phyloP scores from a whole-genome alignment of 1,140 invertebrate species.

The Tetranychus cinnabarinus region DNA sequence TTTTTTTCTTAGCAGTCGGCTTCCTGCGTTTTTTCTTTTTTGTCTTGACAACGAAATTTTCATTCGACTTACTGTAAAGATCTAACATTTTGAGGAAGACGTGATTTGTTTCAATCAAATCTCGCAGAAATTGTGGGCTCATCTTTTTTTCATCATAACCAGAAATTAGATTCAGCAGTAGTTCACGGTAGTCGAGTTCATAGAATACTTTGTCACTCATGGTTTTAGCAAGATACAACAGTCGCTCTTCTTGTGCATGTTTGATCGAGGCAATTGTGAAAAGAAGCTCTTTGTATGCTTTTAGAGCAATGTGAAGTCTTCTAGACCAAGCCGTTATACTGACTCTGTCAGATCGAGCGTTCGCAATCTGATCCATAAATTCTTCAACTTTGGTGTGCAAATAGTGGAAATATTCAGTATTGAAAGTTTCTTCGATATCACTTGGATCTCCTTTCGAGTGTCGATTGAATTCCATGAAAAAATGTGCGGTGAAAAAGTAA shows the following conservation, averaged over 20 bases:
- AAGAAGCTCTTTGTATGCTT: slow-evolving; percentile 36
- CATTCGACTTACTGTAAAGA: slow-evolving; percentile 39
- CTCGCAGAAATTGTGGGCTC: slow-evolving; percentile 57
- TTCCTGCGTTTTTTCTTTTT: slow-evolving; percentile 30
- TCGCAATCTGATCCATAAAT: slow-evolving; percentile 58
- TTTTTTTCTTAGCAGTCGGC: slow-evolving; percentile 8
- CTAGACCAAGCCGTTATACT: slow-evolving; percentile 40
- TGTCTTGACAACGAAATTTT: neutral
- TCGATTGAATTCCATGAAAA: slow-evolving; percentile 94
- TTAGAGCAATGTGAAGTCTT: slow-evolving; percentile 47
- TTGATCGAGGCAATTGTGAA: slow-evolving; percentile 50
- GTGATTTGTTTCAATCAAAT: slow-evolving; percentile 68
- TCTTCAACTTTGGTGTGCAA: slow-evolving; percentile 72
- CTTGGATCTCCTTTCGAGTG: slow-evolving; percentile 55
- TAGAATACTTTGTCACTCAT: slow-evolving; percentile 84
- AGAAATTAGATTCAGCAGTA: slow-evolving; percentile 49
- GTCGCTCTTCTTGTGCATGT: slow-evolving; percentile 33
- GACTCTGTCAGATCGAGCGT: slow-evolving; percentile 41
- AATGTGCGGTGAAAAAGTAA: slow-evolving; percentile 75
- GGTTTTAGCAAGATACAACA: slow-evolving; percentile 42
- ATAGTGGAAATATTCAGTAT: slow-evolving; percentile 69
- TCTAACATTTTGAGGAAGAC: slow-evolving; percentile 80
- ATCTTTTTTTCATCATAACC: slow-evolving; percentile 63
- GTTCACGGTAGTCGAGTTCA: slow-evolving; percentile 74
- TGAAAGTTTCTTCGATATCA: slow-evolving; percentile 68